A percentile compares a stretch with the other conserved stretches of the same genome.
These are phyloP conservation scores for Bombus fervidus DNA, from an alignment of 1,140 invertebrate species.

Conservation along the genomic window DNA sequence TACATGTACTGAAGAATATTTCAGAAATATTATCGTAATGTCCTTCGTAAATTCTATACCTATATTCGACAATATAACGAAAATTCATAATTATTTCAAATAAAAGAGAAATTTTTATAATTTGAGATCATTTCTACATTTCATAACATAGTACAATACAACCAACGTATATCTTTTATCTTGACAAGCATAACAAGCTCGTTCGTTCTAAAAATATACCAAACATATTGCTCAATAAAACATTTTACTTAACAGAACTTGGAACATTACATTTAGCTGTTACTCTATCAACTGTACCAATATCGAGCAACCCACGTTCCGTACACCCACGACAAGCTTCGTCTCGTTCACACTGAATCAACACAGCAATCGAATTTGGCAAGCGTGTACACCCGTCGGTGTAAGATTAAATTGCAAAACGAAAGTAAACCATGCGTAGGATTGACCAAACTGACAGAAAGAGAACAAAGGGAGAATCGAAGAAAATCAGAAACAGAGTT, in stretches of 20 bases:
- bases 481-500: slow-evolving; percentile 10
- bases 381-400: neutral
- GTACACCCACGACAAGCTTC: neutral
- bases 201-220: no score
- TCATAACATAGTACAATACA: no score
- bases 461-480: neutral
- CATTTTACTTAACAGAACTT: neutral
- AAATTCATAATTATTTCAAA: neutral
- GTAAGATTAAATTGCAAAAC: slow-evolving; percentile 64
- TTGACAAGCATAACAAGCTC: no score
- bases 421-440: slow-evolving; percentile 59
- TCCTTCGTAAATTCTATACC: neutral
- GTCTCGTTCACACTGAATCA: neutral
- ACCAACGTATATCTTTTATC: no score
- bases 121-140: neutral
- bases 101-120: neutral
- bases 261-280: neutral
- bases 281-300: neutral
- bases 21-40: no score
- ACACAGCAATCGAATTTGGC: neutral
- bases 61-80: neutral
- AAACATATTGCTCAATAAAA: neutral
- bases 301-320: neutral
- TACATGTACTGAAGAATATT: no score
- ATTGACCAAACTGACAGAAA: slow-evolving; percentile 32